Base-by-base conservation (phyloP, 2,797 vertebrate species). In the Phyllotis vaccarum region DNA sequence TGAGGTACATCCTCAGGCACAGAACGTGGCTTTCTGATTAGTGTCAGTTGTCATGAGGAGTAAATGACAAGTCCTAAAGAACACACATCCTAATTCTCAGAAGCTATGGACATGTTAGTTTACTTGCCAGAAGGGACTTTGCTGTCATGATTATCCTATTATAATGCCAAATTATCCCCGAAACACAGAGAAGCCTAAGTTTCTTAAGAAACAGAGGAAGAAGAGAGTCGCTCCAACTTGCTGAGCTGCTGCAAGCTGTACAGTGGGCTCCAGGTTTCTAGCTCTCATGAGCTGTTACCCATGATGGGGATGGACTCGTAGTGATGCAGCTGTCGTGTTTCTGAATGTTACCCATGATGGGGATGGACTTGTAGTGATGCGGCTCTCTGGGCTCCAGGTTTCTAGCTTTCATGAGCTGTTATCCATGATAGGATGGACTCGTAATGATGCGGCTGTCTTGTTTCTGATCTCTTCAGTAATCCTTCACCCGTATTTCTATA, bases 1-100 rank as follows among this genome's bases (percentile, higher is more conserved):
- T 0, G 0, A 8, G 40, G 56, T 29, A 6, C 17, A 29, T 70
- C 29, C 31, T 54, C n/a, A 0, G 21, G 68, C 27, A 54, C 29
- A 14, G 13, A 74, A 76, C 29, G 37, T 8, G 34, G 10, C 21
- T 27, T 75, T 60, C 17, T 17, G 6, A 22, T 81, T 78, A 34
- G 37, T 9, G 1, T 37, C 31, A 12, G 31, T 29, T 21, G 16
- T 27, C 27, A 1, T 0, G 16, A 16, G 2, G 14, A 37, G 17
- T 14, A 40, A 79, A 52, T 5, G 34, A 9, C 13, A 49, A 43
- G 12, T 31, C 34, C 43, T 54, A 5, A 75, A 49, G 27, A 31
- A n/a, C 46, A 24, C 13, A 37, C 0, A 0, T 24, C n/a, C 60
- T 68, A 43, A 68, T 34, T 46, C 66, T 60, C 22, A 10, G 52